phyloP scores from a whole-genome alignment of 2,113 vertebrate genomes.

The Tichodroma muraria region DNA sequence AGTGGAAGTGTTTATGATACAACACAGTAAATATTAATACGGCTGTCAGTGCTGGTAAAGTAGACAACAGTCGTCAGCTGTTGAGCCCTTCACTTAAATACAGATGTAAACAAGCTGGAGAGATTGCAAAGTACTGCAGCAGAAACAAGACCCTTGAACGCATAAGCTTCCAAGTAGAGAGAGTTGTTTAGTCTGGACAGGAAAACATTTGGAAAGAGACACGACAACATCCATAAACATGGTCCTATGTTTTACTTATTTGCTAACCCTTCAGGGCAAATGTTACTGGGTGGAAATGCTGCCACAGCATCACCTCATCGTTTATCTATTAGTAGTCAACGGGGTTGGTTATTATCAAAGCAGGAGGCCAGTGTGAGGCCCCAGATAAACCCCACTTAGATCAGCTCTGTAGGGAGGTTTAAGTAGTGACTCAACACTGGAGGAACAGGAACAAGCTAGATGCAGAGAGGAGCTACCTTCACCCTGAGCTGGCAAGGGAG shows the following conservation, averaged over 20 bases:
- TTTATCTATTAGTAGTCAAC: neutral
- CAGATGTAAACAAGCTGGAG: neutral
- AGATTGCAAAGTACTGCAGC: neutral
- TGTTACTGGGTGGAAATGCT: neutral
- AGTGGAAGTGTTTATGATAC: neutral
- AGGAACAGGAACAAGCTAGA: neutral
- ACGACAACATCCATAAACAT: neutral
- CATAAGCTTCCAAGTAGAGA: neutral
- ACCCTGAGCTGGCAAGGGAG: neutral
- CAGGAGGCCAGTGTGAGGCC: neutral
- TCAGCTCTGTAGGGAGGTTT: neutral
- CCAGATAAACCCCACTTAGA: neutral
- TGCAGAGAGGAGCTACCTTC: neutral
- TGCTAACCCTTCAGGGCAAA: neutral
- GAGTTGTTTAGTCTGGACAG: conserved; percentile 24
- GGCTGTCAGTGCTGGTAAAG: neutral
- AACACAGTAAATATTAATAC: neutral
- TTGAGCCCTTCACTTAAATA: neutral
- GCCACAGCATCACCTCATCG: neutral
- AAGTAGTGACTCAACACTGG: neutral
- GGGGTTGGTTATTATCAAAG: neutral
- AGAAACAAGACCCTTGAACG: neutral
- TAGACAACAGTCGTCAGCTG: neutral
- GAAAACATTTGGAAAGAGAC: neutral
- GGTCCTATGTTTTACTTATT: neutral